phyloP scores from a whole-genome alignment of 2,113 vertebrate genomes.

The Candoia aspera region DNA sequence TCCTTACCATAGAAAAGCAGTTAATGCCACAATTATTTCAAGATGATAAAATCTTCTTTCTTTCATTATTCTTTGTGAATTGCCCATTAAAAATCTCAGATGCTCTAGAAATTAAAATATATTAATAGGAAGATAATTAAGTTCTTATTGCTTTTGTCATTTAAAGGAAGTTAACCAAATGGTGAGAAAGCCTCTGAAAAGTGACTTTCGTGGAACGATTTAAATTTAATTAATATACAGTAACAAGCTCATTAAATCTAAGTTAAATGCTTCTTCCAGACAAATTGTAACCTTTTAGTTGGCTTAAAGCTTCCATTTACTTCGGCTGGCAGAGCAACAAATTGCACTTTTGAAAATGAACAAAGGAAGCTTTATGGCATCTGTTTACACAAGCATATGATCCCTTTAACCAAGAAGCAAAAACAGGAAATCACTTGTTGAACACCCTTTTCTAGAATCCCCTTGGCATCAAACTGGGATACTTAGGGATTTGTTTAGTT shows the following conservation, averaged over 20 bases:
- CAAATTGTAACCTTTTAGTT: conserved; percentile 50
- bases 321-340: conserved; percentile 35
- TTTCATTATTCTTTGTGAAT: conserved; percentile 62
- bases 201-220: conserved; percentile 60
- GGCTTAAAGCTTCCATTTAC: conserved; percentile 47
- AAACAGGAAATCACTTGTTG: neutral
- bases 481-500: neutral
- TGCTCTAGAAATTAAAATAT: conserved; percentile 60
- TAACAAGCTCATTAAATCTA: conserved; percentile 63
- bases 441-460: neutral
- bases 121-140: conserved; percentile 70
- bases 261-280: conserved; percentile 68
- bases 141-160: conserved; percentile 65
- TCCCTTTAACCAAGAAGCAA: conserved; percentile 16
- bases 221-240: conserved; percentile 70
- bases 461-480: neutral
- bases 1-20: conserved; percentile 38
- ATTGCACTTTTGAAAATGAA: conserved; percentile 43
- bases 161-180: conserved; percentile 72
- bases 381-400: conserved; percentile 17
- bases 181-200: conserved; percentile 57
- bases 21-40: conserved; percentile 59
- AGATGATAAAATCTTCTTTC: conserved; percentile 52
- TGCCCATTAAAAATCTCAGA: conserved; percentile 60
- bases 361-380: conserved; percentile 38